Conservation (phyloP, 2,797 vertebrate genomes). For the Galaxias olidus region DNA sequence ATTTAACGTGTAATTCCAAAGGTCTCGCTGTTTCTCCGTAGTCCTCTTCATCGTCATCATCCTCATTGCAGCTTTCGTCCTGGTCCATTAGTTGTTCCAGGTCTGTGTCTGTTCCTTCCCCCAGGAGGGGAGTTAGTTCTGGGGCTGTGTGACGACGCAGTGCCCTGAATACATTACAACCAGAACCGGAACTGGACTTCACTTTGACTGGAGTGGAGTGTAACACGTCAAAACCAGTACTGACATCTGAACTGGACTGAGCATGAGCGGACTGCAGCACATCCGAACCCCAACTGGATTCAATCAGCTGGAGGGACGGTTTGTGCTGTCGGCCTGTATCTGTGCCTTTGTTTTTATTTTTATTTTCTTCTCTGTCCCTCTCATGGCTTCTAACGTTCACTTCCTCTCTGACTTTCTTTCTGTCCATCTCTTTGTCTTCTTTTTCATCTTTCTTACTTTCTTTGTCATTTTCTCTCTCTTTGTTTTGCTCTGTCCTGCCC, state of each 20-base stretch:
- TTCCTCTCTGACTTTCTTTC: too few species aligned
- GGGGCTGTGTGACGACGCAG: neutral
- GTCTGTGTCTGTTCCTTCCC: constrained; percentile 4
- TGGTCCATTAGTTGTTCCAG: constrained; percentile 21
- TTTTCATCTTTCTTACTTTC: too few species aligned
- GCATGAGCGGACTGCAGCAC: neutral
- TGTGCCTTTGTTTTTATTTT: neutral
- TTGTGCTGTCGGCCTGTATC: neutral
- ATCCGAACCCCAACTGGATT: neutral
- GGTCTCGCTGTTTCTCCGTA: neutral
- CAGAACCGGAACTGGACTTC: neutral
- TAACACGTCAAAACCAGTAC: too few species aligned
- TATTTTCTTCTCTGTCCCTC: neutral
- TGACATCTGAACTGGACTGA: neutral
- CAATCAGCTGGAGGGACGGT: neutral
- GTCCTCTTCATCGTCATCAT: neutral
- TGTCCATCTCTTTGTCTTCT: too few species aligned
- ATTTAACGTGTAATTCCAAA: neutral
- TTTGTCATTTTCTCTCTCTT: too few species aligned
- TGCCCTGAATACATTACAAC: constrained; percentile 15
- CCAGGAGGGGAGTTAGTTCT: constrained; percentile 10
- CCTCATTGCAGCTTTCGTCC: neutral
- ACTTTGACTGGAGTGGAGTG: too few species aligned
- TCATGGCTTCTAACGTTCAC: neutral
- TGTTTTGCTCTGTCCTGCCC: too few species aligned